These are phyloP conservation scores for Lithosia quadra DNA, from an alignment of 2,888 invertebrate genomes.

Conservation along the genomic window DNA sequence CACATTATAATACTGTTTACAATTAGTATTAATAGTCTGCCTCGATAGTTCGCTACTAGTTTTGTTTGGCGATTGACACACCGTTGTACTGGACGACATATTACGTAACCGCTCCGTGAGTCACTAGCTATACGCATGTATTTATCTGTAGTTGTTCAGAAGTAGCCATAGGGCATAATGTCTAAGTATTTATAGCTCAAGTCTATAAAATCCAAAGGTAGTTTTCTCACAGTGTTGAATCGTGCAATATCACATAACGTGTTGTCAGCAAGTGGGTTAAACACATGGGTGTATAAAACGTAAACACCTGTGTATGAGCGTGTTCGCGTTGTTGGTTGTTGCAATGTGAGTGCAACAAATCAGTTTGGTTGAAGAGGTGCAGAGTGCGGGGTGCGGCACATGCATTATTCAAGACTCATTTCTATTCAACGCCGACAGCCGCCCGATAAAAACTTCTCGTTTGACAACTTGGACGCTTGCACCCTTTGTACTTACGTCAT, in stretches of 20 bases:
- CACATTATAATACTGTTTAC: conserved; percentile 14
- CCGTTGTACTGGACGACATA: conserved; percentile 44
- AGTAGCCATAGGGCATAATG: conserved; percentile 35
- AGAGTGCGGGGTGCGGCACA: conserved; percentile 62
- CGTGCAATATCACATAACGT: conserved; percentile 34
- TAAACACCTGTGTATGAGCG: conserved; percentile 58
- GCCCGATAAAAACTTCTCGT: conserved; percentile 86
- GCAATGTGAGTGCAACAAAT: conserved; percentile 70
- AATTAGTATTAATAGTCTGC: conserved; percentile 18
- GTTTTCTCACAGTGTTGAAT: conserved; percentile 43
- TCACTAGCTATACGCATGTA: conserved; percentile 46
- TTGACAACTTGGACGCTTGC: conserved; percentile 85
- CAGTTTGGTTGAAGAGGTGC: conserved; percentile 64
- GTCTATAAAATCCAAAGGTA: conserved; percentile 29
- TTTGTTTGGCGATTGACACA: conserved; percentile 47
- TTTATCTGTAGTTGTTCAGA: conserved; percentile 21
- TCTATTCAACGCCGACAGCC: conserved; percentile 85
- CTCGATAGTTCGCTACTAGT: conserved; percentile 12
- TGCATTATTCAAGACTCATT: conserved; percentile 86
- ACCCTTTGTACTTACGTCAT: conserved; percentile 84
- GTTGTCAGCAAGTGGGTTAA: conserved; percentile 36
- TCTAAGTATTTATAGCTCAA: conserved; percentile 47
- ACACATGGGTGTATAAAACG: conserved; percentile 28
- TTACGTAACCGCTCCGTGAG: conserved; percentile 51
- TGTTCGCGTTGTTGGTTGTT: conserved; percentile 55